phyloP scores from a whole-genome alignment of 2,888 invertebrate genomes.

The Plagodis pulveraria region DNA sequence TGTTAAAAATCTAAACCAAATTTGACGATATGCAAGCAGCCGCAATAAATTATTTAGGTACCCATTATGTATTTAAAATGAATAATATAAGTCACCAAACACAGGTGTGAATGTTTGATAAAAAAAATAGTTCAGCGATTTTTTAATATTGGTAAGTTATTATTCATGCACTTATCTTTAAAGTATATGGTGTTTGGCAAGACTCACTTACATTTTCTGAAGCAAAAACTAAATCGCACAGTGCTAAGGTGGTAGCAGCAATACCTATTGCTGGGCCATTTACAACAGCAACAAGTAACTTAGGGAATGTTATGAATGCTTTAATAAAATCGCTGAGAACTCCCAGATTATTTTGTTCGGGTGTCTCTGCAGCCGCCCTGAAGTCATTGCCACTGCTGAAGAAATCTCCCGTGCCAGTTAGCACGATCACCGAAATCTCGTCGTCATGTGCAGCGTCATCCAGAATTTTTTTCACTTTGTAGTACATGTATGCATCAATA shows the following conservation, averaged over 20 bases:
- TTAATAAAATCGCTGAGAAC: conserved; percentile 87
- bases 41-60: too few species aligned
- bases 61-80: conserved; percentile 1
- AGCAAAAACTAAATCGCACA: conserved; percentile 96
- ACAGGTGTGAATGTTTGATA: neutral
- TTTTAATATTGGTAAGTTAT: too few species aligned
- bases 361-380: conserved; percentile 36
- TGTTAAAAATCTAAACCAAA: too few species aligned
- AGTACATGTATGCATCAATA: conserved; percentile 88
- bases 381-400: conserved; percentile 95
- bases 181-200: neutral
- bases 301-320: conserved; percentile 94
- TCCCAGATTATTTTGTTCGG: conserved; percentile 44
- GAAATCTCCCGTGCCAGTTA: conserved; percentile 93
- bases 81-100: neutral
- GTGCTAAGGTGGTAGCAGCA: conserved; percentile 91
- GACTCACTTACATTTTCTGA: conserved; percentile 88
- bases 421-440: conserved; percentile 87
- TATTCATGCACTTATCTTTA: too few species aligned
- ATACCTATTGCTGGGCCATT: conserved; percentile 98
- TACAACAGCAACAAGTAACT: conserved; percentile 93
- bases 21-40: too few species aligned
- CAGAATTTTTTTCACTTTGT: conserved; percentile 86
- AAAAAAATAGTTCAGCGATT: too few species aligned
- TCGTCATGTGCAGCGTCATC: conserved; percentile 88